A percentile compares a stretch with the other conserved stretches of the same genome.
phyloP scores from a whole-genome alignment of 2,113 vertebrate species.

The Anolis sagrei region DNA sequence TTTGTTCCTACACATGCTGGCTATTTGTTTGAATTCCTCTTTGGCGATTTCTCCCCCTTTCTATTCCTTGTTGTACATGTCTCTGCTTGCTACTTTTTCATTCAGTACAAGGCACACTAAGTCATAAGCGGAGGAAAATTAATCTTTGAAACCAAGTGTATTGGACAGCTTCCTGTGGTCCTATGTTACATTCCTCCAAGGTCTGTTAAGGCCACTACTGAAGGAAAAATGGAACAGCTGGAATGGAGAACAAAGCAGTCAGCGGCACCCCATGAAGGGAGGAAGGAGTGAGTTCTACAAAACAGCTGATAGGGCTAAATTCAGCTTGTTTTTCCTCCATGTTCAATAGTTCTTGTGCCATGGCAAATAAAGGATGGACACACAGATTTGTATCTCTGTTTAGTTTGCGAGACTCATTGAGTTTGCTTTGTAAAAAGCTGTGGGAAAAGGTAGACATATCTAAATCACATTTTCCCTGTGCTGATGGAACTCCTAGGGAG shows the following conservation, averaged over 20 bases:
- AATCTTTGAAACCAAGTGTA: slow-evolving; percentile 26
- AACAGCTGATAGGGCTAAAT: slow-evolving; percentile 82
- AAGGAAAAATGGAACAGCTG: slow-evolving; percentile 76
- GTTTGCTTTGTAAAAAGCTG: slow-evolving; percentile 72
- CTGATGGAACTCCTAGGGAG: slow-evolving; percentile 19
- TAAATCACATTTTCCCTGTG: slow-evolving; percentile 38
- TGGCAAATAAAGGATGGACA: slow-evolving; percentile 82
- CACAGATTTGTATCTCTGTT: slow-evolving; percentile 79
- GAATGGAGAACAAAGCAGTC: slow-evolving; percentile 81
- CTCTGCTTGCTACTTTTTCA: slow-evolving; percentile 4
- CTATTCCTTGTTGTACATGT: no score
- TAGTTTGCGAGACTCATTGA: slow-evolving; percentile 74
- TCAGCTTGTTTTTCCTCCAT: slow-evolving; percentile 79
- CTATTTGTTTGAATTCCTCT: no score
- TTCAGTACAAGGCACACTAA: slow-evolving; percentile 32
- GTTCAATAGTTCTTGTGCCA: slow-evolving; percentile 85
- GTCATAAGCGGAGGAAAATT: slow-evolving; percentile 14
- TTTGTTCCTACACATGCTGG: no score
- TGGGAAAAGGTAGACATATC: slow-evolving; percentile 70
- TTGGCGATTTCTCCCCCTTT: no score
- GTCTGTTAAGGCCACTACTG: slow-evolving; percentile 78
- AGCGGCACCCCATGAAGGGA: slow-evolving; percentile 81
- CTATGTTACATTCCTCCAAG: slow-evolving; percentile 73
- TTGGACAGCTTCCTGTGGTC: slow-evolving; percentile 62
- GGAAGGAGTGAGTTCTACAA: slow-evolving; percentile 79